A percentile compares a stretch with the other conserved stretches of the same genome.
Conservation (phyloP, 1,140 invertebrate genomes). For the Euura lappo region DNA sequence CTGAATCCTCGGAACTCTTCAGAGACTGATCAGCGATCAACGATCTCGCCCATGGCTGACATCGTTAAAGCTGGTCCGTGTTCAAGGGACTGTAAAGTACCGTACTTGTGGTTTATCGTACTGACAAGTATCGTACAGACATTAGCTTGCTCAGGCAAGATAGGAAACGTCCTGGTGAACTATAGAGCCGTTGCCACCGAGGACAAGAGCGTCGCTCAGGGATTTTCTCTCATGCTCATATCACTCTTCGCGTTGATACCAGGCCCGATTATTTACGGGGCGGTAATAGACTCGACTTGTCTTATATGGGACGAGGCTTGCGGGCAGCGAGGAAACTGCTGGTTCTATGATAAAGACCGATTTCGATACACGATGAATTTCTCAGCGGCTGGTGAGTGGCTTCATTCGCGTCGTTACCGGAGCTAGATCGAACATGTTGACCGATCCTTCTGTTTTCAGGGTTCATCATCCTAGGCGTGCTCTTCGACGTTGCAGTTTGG, state of each 20-base stretch:
- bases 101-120: conserved; percentile 57
- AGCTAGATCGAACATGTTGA: too few relatives aligned
- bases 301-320: conserved; percentile 71
- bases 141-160: conserved; percentile 65
- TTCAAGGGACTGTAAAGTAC: conserved; percentile 57
- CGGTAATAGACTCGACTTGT: conserved; percentile 70
- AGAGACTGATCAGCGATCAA: background rate
- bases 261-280: conserved; percentile 70
- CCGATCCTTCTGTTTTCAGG: conserved; percentile 45
- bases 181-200: conserved; percentile 65
- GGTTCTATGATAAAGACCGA: conserved; percentile 66
- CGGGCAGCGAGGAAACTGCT: conserved; percentile 67
- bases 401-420: background rate
- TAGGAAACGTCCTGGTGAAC: conserved; percentile 69
- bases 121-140: conserved; percentile 62
- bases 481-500: conserved; percentile 66
- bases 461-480: conserved; percentile 61
- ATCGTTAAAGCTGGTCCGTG: conserved; percentile 62
- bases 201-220: conserved; percentile 72
- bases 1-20: background rate
- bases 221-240: conserved; percentile 67
- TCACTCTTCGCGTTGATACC: conserved; percentile 72
- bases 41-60: conserved; percentile 19
- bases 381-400: conserved; percentile 61
- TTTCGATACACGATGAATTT: conserved; percentile 67